Conservation (phyloP, 2,888 invertebrate species). For the Phyllotreta cruciferae region DNA sequence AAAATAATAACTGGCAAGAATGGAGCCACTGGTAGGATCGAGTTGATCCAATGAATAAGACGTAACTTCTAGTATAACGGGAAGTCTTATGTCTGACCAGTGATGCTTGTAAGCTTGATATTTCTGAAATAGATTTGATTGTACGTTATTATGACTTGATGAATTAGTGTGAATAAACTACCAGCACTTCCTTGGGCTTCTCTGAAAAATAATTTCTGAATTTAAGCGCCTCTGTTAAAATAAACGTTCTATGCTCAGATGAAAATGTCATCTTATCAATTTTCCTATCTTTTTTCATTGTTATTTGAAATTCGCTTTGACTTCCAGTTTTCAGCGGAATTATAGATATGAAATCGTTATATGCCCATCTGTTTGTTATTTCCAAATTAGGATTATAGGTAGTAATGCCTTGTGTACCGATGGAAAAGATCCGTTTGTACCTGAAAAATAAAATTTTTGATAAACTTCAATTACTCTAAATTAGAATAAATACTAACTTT, state of each 20-base stretch:
- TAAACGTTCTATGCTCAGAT: conserved; percentile 90
- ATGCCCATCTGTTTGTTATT: conserved; percentile 93
- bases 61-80: conserved; percentile 90
- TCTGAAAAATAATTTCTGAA: conserved; percentile 82
- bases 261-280: conserved; percentile 95
- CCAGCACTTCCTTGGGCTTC: conserved; percentile 79
- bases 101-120: conserved; percentile 94
- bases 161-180: conserved; percentile 49
- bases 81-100: conserved; percentile 92
- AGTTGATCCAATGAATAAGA: conserved; percentile 91
- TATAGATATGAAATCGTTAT: conserved; percentile 53
- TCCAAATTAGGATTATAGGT: conserved; percentile 96
- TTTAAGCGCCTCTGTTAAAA: conserved; percentile 89
- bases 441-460: conserved; percentile 58
- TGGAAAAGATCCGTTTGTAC: conserved; percentile 96
- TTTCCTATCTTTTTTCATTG: conserved; percentile 89
- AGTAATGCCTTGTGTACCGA: conserved; percentile 93
- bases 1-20: conserved; percentile 83
- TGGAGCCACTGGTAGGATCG: conserved; percentile 83
- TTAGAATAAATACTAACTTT: conserved; percentile 70
- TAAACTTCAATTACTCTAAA: conserved; percentile 2
- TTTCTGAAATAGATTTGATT: conserved; percentile 47
- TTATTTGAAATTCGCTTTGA: conserved; percentile 78
- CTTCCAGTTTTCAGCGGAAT: conserved; percentile 60
- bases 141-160: neutral